Conservation (phyloP, 2,888 invertebrate species). For the Drosophila seclusa region DNA sequence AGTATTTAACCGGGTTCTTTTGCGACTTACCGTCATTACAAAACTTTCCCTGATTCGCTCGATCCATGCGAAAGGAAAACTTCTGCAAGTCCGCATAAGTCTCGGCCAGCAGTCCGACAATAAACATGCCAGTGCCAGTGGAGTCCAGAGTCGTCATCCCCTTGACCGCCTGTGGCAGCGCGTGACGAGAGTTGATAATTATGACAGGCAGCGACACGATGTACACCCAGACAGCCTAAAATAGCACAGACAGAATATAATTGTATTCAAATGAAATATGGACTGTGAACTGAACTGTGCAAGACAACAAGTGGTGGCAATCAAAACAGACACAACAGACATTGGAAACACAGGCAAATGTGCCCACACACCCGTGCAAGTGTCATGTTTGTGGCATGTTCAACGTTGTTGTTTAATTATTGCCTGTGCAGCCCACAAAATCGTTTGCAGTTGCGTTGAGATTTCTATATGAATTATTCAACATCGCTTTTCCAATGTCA, state of each 20-base stretch:
- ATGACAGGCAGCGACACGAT: constrained; percentile 96
- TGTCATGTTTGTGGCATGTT: constrained; percentile 8
- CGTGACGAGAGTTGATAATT: constrained; percentile 94
- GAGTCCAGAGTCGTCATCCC: constrained; percentile 95
- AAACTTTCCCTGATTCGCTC: constrained; percentile 95
- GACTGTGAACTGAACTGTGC: constrained; percentile 16
- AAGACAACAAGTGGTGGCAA: constrained; percentile 60
- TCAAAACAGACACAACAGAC: constrained; percentile 51
- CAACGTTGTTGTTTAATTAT: constrained; percentile 13
- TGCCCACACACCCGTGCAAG: constrained; percentile 2
- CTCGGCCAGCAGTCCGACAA: constrained; percentile 94
- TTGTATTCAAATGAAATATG: constrained; percentile 8
- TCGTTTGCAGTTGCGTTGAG: constrained; percentile 16
- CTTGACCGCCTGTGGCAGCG: constrained; percentile 90
- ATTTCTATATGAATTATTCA: constrained; percentile 60
- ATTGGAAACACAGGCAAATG: constrained; percentile 20
- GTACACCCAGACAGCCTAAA: constrained; percentile 95
- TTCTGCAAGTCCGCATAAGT: constrained; percentile 97
- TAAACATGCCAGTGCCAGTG: constrained; percentile 93
- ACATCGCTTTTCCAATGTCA: constrained; percentile 51
- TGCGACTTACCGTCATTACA: constrained; percentile 91
- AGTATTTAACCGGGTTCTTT: neutral
- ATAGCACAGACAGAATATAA: neutral
- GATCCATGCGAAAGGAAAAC: constrained; percentile 95
- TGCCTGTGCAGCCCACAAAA: constrained; percentile 4